These are phyloP conservation scores for Magallana gigas DNA, from an alignment of 1,140 invertebrate genomes.

Conservation along the genomic window DNA sequence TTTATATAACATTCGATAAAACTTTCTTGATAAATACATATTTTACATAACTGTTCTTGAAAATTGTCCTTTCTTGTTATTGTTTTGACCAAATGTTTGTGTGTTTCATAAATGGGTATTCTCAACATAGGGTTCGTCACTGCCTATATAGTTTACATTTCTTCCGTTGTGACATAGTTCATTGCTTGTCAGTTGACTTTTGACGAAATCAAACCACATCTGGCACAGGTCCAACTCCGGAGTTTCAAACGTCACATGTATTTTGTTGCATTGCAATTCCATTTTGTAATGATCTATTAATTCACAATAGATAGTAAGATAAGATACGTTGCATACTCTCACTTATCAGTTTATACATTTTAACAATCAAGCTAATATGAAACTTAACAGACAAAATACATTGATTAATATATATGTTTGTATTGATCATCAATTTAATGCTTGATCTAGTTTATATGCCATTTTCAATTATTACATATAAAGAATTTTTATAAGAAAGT, in stretches of 20 bases:
- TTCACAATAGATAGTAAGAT: background rate
- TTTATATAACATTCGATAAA: too few species aligned
- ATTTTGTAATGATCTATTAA: background rate
- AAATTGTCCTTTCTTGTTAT: too few species aligned
- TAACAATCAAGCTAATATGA: background rate
- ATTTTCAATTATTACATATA: background rate
- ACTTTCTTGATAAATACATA: too few species aligned
- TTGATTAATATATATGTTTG: too few species aligned
- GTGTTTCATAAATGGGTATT: constrained; percentile 1
- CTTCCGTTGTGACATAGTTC: background rate
- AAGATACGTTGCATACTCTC: background rate
- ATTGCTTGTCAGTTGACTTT: background rate
- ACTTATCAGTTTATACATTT: background rate
- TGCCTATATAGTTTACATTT: background rate
- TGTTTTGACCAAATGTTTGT: background rate
- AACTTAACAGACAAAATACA: background rate
- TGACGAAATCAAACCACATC: background rate
- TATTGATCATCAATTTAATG: too few species aligned
- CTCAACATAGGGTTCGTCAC: background rate
- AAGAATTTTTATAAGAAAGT: background rate
- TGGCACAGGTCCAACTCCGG: background rate
- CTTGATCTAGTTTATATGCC: background rate
- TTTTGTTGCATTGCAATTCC: background rate
- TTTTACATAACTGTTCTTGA: too few species aligned
- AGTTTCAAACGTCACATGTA: background rate